A percentile compares a stretch with the other conserved stretches of the same genome.
phyloP scores from a whole-genome alignment of 2,888 invertebrate genomes.

The Nomada ferruginata region DNA sequence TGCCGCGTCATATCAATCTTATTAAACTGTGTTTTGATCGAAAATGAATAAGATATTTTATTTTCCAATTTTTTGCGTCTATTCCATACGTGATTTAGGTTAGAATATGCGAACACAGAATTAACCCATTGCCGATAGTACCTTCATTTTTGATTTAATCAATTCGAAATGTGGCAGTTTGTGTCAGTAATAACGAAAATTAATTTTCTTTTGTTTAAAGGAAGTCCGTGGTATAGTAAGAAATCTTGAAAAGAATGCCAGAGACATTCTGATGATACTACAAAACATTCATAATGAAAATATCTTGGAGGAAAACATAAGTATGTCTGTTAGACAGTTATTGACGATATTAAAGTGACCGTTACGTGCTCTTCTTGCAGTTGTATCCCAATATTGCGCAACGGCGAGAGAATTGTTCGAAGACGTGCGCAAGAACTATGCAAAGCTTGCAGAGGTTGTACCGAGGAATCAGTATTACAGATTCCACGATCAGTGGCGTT shows the following conservation, averaged over 20 bases:
- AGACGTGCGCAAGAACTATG: conserved; percentile 88
- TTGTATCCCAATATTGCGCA: conserved; percentile 88
- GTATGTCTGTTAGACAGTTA: conserved; percentile 74
- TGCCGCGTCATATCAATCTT: neutral
- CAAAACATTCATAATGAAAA: conserved; percentile 92
- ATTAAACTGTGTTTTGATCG: neutral
- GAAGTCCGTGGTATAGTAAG: conserved; percentile 89
- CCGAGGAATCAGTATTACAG: conserved; percentile 93
- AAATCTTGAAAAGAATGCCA: conserved; percentile 91
- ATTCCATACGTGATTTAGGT: conserved; percentile 9
- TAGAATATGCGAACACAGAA: conserved; percentile 1
- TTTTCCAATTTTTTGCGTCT: neutral
- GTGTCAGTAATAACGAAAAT: neutral
- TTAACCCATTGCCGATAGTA: neutral
- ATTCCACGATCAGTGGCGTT: conserved; percentile 95
- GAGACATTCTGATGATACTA: conserved; percentile 91
- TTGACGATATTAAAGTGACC: neutral
- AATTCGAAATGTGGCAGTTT: neutral
- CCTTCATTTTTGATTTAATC: neutral
- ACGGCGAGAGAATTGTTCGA: conserved; percentile 89
- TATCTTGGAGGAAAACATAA: conserved; percentile 88
- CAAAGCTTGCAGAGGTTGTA: conserved; percentile 87
- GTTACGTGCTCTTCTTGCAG: conserved; percentile 52
- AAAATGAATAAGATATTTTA: neutral
- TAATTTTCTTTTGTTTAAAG: conserved; percentile 82